Evolutionary conservation across 2,888 invertebrate species (phyloP).

Genomic region (Elaeidobius kamerunicus): DNA sequence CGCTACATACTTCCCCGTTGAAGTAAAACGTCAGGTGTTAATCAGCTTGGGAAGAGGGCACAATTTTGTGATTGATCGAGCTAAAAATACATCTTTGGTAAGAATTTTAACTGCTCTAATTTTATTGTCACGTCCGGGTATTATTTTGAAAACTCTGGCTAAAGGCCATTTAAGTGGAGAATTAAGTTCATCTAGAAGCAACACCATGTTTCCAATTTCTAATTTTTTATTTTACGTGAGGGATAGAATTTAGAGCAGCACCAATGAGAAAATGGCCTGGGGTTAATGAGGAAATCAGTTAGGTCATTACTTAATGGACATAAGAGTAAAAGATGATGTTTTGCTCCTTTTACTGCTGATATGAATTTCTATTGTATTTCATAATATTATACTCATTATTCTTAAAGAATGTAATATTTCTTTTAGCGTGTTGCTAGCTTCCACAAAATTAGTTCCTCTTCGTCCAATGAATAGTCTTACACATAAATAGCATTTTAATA

Average conservation of each 20-base stretch:
- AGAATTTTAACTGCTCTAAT: background rate
- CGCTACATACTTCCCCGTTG: conserved; percentile 5
- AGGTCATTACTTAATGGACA: conserved; percentile 1
- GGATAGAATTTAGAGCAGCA: background rate
- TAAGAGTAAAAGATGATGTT: background rate
- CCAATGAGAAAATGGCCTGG: conserved; percentile 1
- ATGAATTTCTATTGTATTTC: conserved; percentile 3
- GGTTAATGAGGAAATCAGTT: background rate
- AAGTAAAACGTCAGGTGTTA: background rate
- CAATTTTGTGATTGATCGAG: conserved; percentile 1
- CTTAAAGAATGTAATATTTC: conserved; percentile 13
- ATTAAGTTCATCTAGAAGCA: background rate
- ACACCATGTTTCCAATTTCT: background rate
- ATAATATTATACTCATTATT: background rate
- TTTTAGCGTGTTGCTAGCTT: conserved; percentile 24
- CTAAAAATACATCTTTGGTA: background rate
- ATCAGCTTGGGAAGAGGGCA: background rate
- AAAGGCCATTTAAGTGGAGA: conserved; percentile 2
- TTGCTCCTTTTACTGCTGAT: background rate
- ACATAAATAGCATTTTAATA: conserved; percentile 29
- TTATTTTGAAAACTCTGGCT: background rate
- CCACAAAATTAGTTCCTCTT: conserved; percentile 36
- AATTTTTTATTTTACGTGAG: background rate
- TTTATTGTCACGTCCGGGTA: background rate
- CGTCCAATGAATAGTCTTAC: conserved; percentile 34